Evolutionary conservation across 2,113 vertebrate genomes (phyloP), one percentile per base, ranked within the genome.

Genomic region (Aspiorhynchus laticeps): DNA sequence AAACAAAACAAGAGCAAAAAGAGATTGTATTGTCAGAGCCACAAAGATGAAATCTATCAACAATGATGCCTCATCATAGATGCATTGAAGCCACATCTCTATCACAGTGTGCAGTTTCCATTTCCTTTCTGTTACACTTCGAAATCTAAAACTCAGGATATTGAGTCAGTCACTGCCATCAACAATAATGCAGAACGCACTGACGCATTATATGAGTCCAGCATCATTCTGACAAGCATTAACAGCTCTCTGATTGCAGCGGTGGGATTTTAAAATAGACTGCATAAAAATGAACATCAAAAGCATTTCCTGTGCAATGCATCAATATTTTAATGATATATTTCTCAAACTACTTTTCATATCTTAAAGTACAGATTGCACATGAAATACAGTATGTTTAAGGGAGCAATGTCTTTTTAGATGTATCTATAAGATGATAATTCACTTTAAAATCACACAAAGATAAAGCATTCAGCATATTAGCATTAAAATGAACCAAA

Each of bases 1-100:
- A 63, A 80, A 61, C 17, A 33, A 56, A 56, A 79, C 48, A 53
- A 36, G 28, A 56, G 48, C 5, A 63, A 43, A 80, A 63, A 43
- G 14, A 63, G 24, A 63, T 43, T 63, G 10, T 80, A 63, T 10
- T 8, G 4, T 17, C 36, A 61, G 36, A 0, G 56, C 36, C n/a
- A 65, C 79, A 63, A 81, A 81, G n/a, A 41, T 81, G 33, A 63
- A n/a, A 65, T 65, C 14, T 80, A 59, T 80, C 33, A 61, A 56
- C 26, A 61, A 80, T 80, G 21, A 80, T 24, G 33, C 33, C 78
- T 80, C 53, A 80, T 80, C 78, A 80, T 36, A 38, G 33, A 80
- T 80, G 77, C 77, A 80, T 80, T 59, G 77, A 59, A 59, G 77
- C 31, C 33, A 14, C 41, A 76, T 48, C 74, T 75, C 74, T 14